Conservation (phyloP, 1,140 invertebrate species). For the Lasaia peninsularis region DNA sequence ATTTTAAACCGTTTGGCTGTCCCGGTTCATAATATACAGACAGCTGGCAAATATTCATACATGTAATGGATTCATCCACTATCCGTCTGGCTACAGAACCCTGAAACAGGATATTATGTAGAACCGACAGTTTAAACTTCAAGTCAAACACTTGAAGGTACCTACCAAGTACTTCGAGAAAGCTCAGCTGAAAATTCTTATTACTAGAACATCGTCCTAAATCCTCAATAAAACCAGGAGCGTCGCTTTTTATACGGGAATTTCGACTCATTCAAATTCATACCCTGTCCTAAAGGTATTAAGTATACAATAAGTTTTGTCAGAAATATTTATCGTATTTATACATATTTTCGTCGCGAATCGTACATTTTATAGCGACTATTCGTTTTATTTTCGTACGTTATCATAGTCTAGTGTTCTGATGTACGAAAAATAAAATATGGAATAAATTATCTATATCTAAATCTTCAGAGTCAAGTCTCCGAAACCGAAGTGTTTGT, state of each 20-base stretch:
- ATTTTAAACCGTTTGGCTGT: too few species aligned
- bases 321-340: neutral
- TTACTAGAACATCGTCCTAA: constrained; percentile 8
- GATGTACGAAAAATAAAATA: neutral
- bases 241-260: neutral
- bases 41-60: too few species aligned
- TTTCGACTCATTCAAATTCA: neutral
- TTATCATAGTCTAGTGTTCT: neutral
- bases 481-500: too few species aligned
- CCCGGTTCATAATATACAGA: too few species aligned
- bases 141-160: neutral
- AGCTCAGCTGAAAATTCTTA: constrained; percentile 8
- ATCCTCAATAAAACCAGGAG: neutral
- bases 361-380: neutral
- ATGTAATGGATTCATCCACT: too few species aligned
- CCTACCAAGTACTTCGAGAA: neutral
- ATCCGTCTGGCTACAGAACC: too few species aligned
- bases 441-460: too few species aligned
- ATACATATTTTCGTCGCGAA: neutral
- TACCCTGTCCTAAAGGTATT: neutral
- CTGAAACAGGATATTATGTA: constrained; percentile 1
- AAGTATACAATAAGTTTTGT: neutral
- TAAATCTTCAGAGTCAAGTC: too few species aligned
- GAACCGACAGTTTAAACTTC: neutral
- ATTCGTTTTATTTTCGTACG: neutral